Evolutionary conservation across 64 coral and sea anemone species (phyloP), one percentile per base, ranked within the genome.

Genomic region (Montipora sp.): DNA sequence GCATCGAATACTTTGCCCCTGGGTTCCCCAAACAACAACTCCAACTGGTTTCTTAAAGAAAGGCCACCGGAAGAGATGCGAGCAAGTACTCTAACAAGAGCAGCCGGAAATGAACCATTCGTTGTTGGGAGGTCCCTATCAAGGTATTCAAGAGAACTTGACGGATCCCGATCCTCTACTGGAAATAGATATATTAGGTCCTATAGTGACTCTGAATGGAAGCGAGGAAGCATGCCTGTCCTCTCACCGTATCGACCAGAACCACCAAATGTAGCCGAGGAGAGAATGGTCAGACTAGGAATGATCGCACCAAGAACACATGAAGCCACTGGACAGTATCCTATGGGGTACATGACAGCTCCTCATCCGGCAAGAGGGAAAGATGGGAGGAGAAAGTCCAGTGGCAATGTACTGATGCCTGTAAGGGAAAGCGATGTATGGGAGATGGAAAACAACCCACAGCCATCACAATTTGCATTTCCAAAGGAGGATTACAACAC

Each of bases 101-200:
- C 27, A 71, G 59, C 82, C 9, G 82, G 82, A 9, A 66, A 85
- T 47, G 82, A 85, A 47, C 82, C 82, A 5, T 85, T 85, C 45
- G 22, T 85, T 18, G 82, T 85, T 20, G 82, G 82, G 5, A 85
- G 18, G n/a, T 71, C 82, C 0, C 45, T 85, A 48, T 47, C 66
- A 21, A 70, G 65, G 47, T 85, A 85, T 85, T 85, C 82, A 19
- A 85, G 47, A 48, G 82, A 85, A 85, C 82, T 85, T 21, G 65
- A 85, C 82, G 71, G 65, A 11, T 85, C 82, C 48, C 66, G 65
- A 49, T 63, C 61, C 18, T 20, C 44, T 22, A 49, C 82, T 45
- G 45, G 24, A 50, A 48, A 71, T 11, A 85, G 59, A 85, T 85
- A 85, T 71, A 63, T 47, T 19, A 66, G 82, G 61, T 71, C 65